Conservation (phyloP, 2,888 invertebrate genomes). For the Andrena praecox region DNA sequence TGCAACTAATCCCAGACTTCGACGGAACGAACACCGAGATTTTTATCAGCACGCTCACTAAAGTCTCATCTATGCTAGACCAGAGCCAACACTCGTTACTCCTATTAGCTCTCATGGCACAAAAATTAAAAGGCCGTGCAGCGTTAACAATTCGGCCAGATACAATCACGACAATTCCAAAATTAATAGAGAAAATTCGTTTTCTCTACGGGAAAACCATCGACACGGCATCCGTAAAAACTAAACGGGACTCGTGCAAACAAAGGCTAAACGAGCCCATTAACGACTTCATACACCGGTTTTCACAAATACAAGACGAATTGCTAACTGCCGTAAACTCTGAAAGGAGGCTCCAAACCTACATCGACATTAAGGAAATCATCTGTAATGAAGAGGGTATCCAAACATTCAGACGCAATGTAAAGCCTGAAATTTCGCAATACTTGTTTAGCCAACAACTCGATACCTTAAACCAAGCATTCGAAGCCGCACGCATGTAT, state of each 20-base stretch:
- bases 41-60: slow-evolving; percentile 5
- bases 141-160: slow-evolving; percentile 20
- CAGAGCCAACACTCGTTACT: slow-evolving; percentile 7
- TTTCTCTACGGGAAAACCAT: slow-evolving; percentile 14
- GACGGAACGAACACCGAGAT: slow-evolving; percentile 17
- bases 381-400: slow-evolving; percentile 29
- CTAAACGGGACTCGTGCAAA: slow-evolving; percentile 6
- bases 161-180: slow-evolving; percentile 13
- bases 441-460: slow-evolving; percentile 20
- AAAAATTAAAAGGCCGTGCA: slow-evolving; percentile 29
- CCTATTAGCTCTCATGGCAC: slow-evolving; percentile 1
- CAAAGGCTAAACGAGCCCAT: background rate
- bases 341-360: background rate
- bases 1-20: slow-evolving; percentile 27
- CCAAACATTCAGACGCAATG: slow-evolving; percentile 10
- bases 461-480: slow-evolving; percentile 26
- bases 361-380: slow-evolving; percentile 25
- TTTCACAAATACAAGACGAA: slow-evolving; percentile 17
- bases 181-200: slow-evolving; percentile 21
- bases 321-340: slow-evolving; percentile 10
- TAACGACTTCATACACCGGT: slow-evolving; percentile 17
- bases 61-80: slow-evolving; percentile 15
- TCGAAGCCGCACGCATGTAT: slow-evolving; percentile 24
- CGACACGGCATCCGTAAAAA: slow-evolving; percentile 9
- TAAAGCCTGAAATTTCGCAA: slow-evolving; percentile 6